Conservation (phyloP, 1,140 invertebrate genomes). For the Oedothorax gibbosus region DNA sequence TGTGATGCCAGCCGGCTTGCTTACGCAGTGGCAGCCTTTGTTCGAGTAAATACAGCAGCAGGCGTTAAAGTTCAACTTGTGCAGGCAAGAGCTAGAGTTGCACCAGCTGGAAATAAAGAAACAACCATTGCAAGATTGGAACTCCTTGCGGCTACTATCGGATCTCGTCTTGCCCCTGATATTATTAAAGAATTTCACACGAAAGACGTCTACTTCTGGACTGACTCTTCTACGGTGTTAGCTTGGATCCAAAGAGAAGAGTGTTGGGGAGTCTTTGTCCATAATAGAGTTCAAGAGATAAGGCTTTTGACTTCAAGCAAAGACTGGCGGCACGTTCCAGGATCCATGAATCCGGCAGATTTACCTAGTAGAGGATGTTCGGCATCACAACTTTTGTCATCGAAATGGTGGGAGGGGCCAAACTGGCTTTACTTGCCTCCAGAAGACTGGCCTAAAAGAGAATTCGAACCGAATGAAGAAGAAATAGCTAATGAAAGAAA, state of each 20-base stretch:
- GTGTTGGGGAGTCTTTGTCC: not conserved
- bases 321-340: not conserved
- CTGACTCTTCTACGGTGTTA: slow-evolving; percentile 2
- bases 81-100: slow-evolving; percentile 48
- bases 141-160: not conserved
- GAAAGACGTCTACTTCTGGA: not conserved
- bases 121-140: slow-evolving; percentile 32
- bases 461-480: not conserved
- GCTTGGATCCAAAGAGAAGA: slow-evolving; percentile 1
- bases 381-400: not conserved
- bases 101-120: slow-evolving; percentile 29
- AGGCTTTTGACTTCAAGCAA: not conserved
- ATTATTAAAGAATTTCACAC: not conserved
- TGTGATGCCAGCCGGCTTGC: slow-evolving; percentile 21
- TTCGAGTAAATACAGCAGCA: slow-evolving; percentile 5
- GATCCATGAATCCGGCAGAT: not conserved
- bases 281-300: slow-evolving; percentile 8
- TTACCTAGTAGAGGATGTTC: not conserved
- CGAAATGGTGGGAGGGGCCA: slow-evolving; percentile 6
- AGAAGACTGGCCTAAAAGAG: not conserved
- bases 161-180: not conserved
- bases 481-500: not conserved
- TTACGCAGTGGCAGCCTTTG: slow-evolving; percentile 9
- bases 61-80: slow-evolving; percentile 34
- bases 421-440: not conserved